Conservation (phyloP, 2,113 vertebrate species). For the Dasypus novemcinctus region DNA sequence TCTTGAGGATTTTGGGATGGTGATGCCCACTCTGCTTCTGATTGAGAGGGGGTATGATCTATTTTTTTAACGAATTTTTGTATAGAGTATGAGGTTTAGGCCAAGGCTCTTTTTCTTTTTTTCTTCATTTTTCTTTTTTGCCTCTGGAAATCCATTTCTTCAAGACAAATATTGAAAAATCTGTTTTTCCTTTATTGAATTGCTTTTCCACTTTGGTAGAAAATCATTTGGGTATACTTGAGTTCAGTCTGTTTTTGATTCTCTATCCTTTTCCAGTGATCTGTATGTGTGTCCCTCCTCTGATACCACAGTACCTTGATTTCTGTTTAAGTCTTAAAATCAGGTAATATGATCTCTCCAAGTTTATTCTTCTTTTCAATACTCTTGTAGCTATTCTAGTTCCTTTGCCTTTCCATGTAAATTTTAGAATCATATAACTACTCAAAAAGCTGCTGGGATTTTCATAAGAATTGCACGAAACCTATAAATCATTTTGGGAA, state of each 20-base stretch:
- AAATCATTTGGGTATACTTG: not conserved
- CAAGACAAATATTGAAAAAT: not conserved
- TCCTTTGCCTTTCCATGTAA: not conserved
- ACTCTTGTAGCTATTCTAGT: not conserved
- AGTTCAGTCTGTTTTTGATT: not conserved
- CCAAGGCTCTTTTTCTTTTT: too few relatives aligned
- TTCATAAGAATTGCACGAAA: too few relatives aligned
- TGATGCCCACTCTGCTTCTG: too few relatives aligned
- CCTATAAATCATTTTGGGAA: too few relatives aligned
- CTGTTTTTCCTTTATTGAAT: not conserved
- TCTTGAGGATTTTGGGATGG: too few relatives aligned
- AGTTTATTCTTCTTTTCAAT: not conserved
- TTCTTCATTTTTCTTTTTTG: not conserved
- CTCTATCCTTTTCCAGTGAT: not conserved
- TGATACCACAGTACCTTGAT: not conserved
- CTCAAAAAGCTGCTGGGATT: not conserved
- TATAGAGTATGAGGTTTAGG: not conserved
- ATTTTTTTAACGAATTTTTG: not conserved
- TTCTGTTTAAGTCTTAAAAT: not conserved
- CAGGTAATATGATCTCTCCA: not conserved
- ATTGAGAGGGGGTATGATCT: too few relatives aligned
- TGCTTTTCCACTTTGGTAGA: not conserved
- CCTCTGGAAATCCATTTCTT: not conserved
- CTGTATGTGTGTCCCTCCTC: not conserved
- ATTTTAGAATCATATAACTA: not conserved